phyloP scores from a whole-genome alignment of 2,113 vertebrate species.

The human (Homo sapiens) region DNA sequence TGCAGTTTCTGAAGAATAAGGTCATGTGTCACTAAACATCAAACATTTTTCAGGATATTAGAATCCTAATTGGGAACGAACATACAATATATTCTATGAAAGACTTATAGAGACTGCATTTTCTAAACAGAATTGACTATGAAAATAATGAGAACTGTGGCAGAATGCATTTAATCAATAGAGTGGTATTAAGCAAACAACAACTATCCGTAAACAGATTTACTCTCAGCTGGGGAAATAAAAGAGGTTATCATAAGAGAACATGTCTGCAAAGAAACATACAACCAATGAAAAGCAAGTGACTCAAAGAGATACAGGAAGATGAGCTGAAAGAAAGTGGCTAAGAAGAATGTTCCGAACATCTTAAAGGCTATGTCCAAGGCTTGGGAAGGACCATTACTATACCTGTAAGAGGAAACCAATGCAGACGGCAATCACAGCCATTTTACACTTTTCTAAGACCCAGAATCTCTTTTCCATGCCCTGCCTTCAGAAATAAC shows the following conservation, averaged over 20 bases:
- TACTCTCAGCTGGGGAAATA: not conserved
- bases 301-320: not conserved
- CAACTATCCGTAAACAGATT: not conserved
- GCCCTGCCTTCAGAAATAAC: not conserved
- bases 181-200: conserved; percentile 5
- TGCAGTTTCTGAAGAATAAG: not conserved
- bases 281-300: not conserved
- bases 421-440: not conserved
- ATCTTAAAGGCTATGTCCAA: not conserved
- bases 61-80: not conserved
- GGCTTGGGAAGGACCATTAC: not conserved
- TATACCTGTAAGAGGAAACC: not conserved
- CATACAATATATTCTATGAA: conserved; percentile 15
- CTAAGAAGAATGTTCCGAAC: not conserved
- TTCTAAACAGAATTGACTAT: conserved; percentile 35
- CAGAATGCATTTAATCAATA: not conserved
- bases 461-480: not conserved
- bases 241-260: not conserved
- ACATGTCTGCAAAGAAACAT: not conserved
- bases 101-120: not conserved
- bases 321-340: not conserved
- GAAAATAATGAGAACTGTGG: conserved; percentile 12
- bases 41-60: not conserved
- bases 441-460: not conserved
- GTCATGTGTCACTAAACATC: not conserved